These are phyloP conservation scores for Otolemur garnettii DNA, from an alignment of 2,113 vertebrate genomes.

Conservation along the genomic window DNA sequence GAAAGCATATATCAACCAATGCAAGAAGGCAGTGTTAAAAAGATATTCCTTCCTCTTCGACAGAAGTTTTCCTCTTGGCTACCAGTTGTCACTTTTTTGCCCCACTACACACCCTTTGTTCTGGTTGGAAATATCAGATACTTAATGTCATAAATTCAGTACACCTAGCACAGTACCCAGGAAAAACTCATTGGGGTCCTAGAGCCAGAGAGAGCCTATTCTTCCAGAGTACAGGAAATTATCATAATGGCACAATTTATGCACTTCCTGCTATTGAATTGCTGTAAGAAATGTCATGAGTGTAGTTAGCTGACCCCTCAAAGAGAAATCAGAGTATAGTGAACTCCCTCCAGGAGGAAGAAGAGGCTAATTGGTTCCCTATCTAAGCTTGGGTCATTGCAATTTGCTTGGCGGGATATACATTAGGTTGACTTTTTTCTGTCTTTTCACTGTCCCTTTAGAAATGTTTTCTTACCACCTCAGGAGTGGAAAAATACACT, in stretches of 20 bases:
- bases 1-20: constrained; percentile 31
- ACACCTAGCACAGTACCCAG: neutral
- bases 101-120: neutral
- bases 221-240: neutral
- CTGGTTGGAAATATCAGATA: neutral
- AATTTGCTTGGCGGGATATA: neutral
- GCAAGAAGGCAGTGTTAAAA: constrained; percentile 31
- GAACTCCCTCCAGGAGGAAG: neutral
- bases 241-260: neutral
- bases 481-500: neutral
- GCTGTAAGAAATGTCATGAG: neutral
- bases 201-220: neutral
- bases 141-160: constrained; percentile 19
- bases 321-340: neutral
- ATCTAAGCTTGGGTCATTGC: neutral
- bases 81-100: constrained; percentile 80
- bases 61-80: constrained; percentile 69
- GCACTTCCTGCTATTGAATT: neutral
- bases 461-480: constrained; percentile 32
- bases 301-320: neutral
- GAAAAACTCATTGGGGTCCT: neutral
- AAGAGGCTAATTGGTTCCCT: neutral
- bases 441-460: neutral
- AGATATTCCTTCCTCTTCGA: neutral
- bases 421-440: constrained; percentile 20